Evolutionary conservation across 2,113 vertebrate species (phyloP), one percentile per base, ranked within the genome.

Genomic region (Equus quagga): DNA sequence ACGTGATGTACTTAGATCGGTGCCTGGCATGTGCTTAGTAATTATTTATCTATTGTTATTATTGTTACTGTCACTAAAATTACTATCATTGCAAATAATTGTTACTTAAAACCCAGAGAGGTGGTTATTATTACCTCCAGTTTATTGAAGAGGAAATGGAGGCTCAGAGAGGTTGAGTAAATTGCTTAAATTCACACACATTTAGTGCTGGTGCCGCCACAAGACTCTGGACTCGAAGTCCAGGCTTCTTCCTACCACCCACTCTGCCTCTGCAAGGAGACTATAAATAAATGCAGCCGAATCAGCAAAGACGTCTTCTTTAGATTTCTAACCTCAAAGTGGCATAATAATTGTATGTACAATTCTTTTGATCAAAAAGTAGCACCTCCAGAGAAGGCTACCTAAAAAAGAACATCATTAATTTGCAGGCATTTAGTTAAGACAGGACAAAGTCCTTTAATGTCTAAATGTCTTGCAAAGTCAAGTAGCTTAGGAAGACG

Each of bases 291-390:
- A 76, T 33, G 21, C 72, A 33, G 46, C 31, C 69, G 21, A 78
- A 19, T 94, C 92, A 89, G 91, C 83, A 89, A 62, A 58, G 64
- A 87, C 0, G 0, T 33, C 41, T 86, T 73, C 54, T 51, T 92
- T 36, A 72, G 14, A 84, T 67, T 70, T n/a, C 41, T 86, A 56
- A 92, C 67, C 79, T 94, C 62, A 65, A 94, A 92, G 46, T 13
- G 90, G 44, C 62, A 89, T 49, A 81, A 78, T 51, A 76, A 64
- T 64, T 79, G 26, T 67, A 69, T 33, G 17, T 6, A 79, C 95
- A 89, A 72, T 86, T 51, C 83, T 67, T 86, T 78, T 87, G 56
- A 86, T 83, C 19, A 91, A 96, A 79, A 85, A 67, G 24, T 51
- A 92, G 83, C 62, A 89, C n/a, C 54, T 82, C 54, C 56, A 78